Evolutionary conservation across 2,797 vertebrate species (phyloP), one percentile per base, ranked within the genome.

Genomic region (Chaetodon trifasciatus): DNA sequence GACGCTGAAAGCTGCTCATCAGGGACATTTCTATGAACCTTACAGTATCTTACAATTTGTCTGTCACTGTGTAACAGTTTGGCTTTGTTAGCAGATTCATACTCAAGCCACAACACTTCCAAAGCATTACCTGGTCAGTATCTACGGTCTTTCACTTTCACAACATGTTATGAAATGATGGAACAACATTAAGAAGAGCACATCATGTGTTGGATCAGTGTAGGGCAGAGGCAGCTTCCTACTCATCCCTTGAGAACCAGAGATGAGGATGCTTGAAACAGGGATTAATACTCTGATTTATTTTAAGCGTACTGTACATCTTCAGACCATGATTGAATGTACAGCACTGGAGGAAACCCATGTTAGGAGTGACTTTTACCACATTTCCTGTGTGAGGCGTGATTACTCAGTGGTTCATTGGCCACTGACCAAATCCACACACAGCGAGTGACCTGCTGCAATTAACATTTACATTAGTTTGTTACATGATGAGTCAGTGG

Each of bases 201-300:
- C 63, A 72, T 83, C 76, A 71, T 74, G 67, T 76, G 76, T 76
- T 72, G 68, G 73, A 74, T 84, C 57, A 39, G 61, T 61, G 50
- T 60, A 73, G 56, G 39, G 76, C 76, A 78, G 82, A 87, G 67
- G 76, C 72, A 75, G 49, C 88, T 84, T 89, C 89, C 89, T 81
- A 86, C 86, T 85, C 86, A 71, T 86, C 77, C 86, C 79, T n/a
- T 49, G 79, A 88, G 86, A 70, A 57, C 28, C 44, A 21, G 47
- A 86, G 76, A 80, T 0, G 1, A 76, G 71, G 74, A 81, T 78
- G 72, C 66, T 77, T 68, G 70, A 81, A 86, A 77, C 16, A 0
- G 72, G 53, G 64, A 71, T 57, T 69, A 67, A 78, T 70, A 61
- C 39, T 71, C 39, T 24, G 49, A 83, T 86, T 56, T 87, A 79